Evolutionary conservation across 2,888 invertebrate species (phyloP).

Genomic region (Acrobasis repandana): DNA sequence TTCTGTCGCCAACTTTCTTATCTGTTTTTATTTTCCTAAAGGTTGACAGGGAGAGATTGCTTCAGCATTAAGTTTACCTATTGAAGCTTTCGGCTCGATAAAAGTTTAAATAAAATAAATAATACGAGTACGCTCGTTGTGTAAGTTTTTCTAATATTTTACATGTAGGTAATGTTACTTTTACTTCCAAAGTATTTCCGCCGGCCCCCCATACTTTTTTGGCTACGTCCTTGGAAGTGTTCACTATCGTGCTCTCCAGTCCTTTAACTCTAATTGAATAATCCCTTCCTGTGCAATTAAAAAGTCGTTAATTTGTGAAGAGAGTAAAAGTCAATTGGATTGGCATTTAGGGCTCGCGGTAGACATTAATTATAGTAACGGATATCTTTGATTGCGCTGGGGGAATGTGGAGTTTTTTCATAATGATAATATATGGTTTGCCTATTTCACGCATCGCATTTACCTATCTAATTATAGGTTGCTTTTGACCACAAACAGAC

Average conservation of each 20-base stretch:
- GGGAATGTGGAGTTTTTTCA: constrained; percentile 22
- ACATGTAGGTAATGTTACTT: too few species aligned
- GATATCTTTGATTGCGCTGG: constrained; percentile 33
- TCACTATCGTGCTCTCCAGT: constrained; percentile 4
- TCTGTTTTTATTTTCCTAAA: too few species aligned
- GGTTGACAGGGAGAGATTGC: too few species aligned
- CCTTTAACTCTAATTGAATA: constrained; percentile 21
- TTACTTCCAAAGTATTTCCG: too few species aligned
- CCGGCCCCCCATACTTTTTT: background rate
- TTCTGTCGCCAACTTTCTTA: too few species aligned
- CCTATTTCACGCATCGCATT: background rate
- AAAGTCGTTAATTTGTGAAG: constrained; percentile 56
- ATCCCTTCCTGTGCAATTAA: constrained; percentile 60
- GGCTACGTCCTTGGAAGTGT: constrained; percentile 2
- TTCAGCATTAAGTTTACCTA: too few species aligned
- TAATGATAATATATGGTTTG: background rate
- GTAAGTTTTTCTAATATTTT: too few species aligned
- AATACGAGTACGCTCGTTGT: too few species aligned
- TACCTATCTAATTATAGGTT: background rate
- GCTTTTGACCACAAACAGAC: too few species aligned
- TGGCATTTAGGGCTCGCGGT: constrained; percentile 41
- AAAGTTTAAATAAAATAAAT: too few species aligned
- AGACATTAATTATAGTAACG: constrained; percentile 36
- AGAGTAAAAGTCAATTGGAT: constrained; percentile 66
- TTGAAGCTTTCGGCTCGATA: too few species aligned